Percentiles rank a stretch among this genome's conserved stretches.
Conservation (phyloP, 2,113 vertebrate genomes). For the Epinephelus moara region DNA sequence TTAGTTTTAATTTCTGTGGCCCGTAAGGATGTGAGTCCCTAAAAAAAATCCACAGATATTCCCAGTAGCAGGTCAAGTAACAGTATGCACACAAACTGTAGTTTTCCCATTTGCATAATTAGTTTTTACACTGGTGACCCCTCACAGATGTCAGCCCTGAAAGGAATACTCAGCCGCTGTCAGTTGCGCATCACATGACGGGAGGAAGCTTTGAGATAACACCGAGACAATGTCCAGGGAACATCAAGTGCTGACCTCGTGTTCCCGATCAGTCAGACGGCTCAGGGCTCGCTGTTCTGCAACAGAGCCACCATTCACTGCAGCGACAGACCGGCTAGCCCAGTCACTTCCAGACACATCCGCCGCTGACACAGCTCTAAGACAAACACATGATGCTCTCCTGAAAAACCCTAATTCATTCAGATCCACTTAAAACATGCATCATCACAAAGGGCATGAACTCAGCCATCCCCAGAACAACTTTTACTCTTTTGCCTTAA, state of each 20-base stretch:
- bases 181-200: constrained; percentile 25
- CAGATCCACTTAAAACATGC: constrained; percentile 4
- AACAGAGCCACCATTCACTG: constrained; percentile 74
- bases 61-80: not conserved
- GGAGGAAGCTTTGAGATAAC: constrained; percentile 26
- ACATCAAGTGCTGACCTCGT: constrained; percentile 65
- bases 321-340: constrained; percentile 9
- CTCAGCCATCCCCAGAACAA: not conserved
- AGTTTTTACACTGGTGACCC: not conserved
- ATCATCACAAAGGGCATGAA: not conserved
- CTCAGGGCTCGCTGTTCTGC: constrained; percentile 48
- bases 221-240: constrained; percentile 54
- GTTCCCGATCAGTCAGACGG: constrained; percentile 61
- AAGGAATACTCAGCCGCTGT: not conserved
- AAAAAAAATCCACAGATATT: not conserved
- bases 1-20: not conserved
- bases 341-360: not conserved
- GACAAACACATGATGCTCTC: constrained; percentile 54
- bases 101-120: constrained; percentile 15
- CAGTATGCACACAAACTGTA: not conserved
- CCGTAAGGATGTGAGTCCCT: not conserved
- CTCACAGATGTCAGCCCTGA: not conserved
- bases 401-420: constrained; percentile 34
- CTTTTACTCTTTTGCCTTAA: not conserved
- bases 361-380: constrained; percentile 25